phyloP scores from a whole-genome alignment of 2,113 vertebrate species.

The Xyliphius kryptos region DNA sequence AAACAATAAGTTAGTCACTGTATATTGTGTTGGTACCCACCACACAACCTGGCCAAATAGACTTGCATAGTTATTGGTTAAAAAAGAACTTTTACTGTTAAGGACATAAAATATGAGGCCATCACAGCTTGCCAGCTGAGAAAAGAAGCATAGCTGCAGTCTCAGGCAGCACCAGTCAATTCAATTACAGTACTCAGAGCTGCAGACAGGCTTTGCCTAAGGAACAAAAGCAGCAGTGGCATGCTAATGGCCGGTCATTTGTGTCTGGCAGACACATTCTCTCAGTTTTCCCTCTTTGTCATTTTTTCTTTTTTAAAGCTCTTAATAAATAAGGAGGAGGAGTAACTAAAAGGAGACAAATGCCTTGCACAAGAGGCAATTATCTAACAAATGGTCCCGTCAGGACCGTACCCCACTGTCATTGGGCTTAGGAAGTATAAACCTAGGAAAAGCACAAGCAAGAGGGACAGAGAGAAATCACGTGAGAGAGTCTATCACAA shows the following conservation, averaged over 20 bases:
- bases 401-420: conserved; percentile 22
- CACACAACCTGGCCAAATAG: no score
- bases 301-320: conserved; percentile 2
- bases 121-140: not conserved
- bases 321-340: conserved; percentile 19
- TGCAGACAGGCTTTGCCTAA: conserved; percentile 28
- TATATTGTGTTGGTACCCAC: no score
- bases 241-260: conserved; percentile 35
- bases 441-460: no score
- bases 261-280: conserved; percentile 26
- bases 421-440: conserved; percentile 4
- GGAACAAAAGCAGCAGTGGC: conserved; percentile 32
- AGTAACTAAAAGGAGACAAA: conserved; percentile 35
- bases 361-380: conserved; percentile 35
- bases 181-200: conserved; percentile 36
- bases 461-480: conserved; percentile 9
- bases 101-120: not conserved
- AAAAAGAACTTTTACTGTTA: not conserved
- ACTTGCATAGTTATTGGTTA: not conserved
- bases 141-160: not conserved
- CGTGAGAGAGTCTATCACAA: no score
- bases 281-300: not conserved
- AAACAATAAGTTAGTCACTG: no score
- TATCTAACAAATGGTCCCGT: conserved; percentile 28
- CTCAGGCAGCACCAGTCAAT: conserved; percentile 17